Conservation (phyloP, 1,140 invertebrate species). For the Panonychus citri region DNA sequence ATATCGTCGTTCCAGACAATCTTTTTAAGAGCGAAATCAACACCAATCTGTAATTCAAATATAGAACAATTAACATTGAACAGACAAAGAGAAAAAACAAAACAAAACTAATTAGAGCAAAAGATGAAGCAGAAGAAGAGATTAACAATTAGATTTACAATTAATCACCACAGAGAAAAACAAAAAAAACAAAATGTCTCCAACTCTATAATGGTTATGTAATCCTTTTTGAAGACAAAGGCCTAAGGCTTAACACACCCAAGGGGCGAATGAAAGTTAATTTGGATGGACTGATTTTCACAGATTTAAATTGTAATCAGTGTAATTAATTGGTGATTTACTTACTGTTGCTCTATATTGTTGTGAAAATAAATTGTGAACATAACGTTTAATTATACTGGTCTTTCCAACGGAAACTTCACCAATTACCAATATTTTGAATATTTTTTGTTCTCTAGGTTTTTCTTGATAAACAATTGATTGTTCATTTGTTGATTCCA, state of each 20-base stretch:
- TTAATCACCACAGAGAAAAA: not conserved
- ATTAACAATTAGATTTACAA: not conserved
- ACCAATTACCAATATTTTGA: constrained; percentile 96
- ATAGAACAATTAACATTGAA: not conserved
- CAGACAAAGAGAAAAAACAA: not conserved
- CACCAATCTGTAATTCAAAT: constrained; percentile 40
- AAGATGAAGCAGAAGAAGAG: not conserved
- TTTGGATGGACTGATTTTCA: too few relatives aligned
- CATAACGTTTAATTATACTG: constrained; percentile 79
- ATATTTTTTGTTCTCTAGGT: constrained; percentile 48
- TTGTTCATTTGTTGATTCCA: too few relatives aligned
- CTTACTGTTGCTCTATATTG: too few relatives aligned
- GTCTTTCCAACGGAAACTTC: constrained; percentile 92
- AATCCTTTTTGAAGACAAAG: too few relatives aligned
- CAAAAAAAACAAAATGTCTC: too few relatives aligned
- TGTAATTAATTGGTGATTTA: too few relatives aligned
- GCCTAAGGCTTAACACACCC: too few relatives aligned
- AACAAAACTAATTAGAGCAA: not conserved
- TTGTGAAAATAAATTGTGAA: too few relatives aligned
- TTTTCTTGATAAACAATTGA: not conserved
- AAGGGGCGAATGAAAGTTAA: too few relatives aligned
- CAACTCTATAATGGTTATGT: too few relatives aligned
- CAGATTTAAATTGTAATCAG: too few relatives aligned
- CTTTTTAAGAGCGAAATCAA: constrained; percentile 97
- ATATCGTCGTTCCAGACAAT: constrained; percentile 87